Evolutionary conservation across 2,888 invertebrate genomes (phyloP), one percentile per base, ranked within the genome.

Genomic region (Mongoloraphidia duomilia): DNA sequence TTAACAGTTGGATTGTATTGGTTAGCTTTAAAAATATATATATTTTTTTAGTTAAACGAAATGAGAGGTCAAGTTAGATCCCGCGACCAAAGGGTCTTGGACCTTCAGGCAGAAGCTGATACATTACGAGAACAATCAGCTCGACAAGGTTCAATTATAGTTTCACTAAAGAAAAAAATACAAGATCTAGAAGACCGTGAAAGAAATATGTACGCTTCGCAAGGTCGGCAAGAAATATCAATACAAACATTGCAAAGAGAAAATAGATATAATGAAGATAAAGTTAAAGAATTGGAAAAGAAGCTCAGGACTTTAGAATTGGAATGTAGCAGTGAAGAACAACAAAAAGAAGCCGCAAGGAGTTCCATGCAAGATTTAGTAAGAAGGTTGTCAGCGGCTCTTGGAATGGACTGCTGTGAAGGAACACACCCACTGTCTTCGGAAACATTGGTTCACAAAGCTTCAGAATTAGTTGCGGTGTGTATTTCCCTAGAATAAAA

Each of bases 91-190:
- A 71, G 81, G 59, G 76, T 82, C 56, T 70, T 82, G 58, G 87
- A 89, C 58, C 75, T 87, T 51, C 85, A 86, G 63, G 79, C 82
- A 34, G 89, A 90, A 64, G 80, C 82, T 13, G 83, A 90, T 58
- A 83, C 85, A 60, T 68, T 85, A 13, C 74, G 83, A 8, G 86
- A 90, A 54, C 90, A 89, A 65, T 78, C 85, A 43, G 89, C 88
- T 1, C 72, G 90, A 37, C 88, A 90, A 65, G 84, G 82, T 59
- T 81, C 89, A 1, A 74, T 89, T 41, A 84, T 90, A 56, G 77
- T 78, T 3, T 88, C 89, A 0, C 73, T 89, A 45, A 83, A 84
- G 62, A 84, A 83, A 63, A 80, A 88, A 50, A 77, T 88, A 40
- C 76, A 84, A 67, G 83, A 87, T 53, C 69, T 85, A 39, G 90